Conservation (phyloP, 1,140 invertebrate genomes). For the Drosophila pseudoananassae region DNA sequence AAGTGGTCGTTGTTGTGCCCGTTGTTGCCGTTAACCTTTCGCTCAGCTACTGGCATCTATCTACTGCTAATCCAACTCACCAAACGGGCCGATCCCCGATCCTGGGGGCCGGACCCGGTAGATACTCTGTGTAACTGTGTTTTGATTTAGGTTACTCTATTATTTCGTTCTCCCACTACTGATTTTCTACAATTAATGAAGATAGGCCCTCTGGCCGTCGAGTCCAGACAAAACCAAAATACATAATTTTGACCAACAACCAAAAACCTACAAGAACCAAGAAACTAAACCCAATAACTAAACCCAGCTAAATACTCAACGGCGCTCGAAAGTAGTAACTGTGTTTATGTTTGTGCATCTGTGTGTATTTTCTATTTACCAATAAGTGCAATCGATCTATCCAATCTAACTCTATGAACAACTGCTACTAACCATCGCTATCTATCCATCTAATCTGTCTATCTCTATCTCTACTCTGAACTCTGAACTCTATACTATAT, state of each 20-base stretch:
- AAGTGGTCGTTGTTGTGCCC: conserved; percentile 84
- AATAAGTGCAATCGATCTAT: conserved; percentile 40
- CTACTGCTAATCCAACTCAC: conserved; percentile 33
- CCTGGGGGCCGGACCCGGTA: background rate
- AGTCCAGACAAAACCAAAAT: conserved; percentile 31
- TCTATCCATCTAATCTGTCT: conserved; percentile 59
- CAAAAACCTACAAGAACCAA: conserved; percentile 7
- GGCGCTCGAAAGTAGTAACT: conserved; percentile 62
- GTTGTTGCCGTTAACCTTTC: conserved; percentile 11
- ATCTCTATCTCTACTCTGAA: conserved; percentile 25
- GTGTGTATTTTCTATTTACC: conserved; percentile 39
- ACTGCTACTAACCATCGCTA: conserved; percentile 51
- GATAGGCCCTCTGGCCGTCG: conserved; percentile 13
- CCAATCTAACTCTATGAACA: conserved; percentile 31
- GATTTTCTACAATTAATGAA: background rate
- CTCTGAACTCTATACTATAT: conserved; percentile 38
- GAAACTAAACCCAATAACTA: conserved; percentile 16
- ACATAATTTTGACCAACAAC: conserved; percentile 26
- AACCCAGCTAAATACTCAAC: conserved; percentile 32
- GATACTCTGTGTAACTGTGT: conserved; percentile 44
- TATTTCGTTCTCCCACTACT: conserved; percentile 22
- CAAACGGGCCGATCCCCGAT: background rate
- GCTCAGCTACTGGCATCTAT: conserved; percentile 42
- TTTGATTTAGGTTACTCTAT: conserved; percentile 40
- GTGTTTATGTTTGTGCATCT: conserved; percentile 54